phyloP scores from a whole-genome alignment of 2,888 invertebrate genomes.

The Oxyscelio sp. region DNA sequence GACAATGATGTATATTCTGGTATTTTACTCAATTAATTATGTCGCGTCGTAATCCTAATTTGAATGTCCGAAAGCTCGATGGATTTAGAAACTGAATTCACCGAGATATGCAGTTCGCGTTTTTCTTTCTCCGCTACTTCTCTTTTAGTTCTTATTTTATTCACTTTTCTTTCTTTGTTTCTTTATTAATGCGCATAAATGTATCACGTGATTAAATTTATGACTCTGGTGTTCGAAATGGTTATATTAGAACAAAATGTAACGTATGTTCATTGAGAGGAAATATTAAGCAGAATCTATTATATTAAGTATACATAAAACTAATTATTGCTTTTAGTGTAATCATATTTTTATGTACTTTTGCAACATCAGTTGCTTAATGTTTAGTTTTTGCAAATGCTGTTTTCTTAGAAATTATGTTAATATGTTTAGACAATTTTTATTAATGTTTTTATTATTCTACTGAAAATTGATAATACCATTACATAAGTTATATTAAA shows the following conservation, averaged over 20 bases:
- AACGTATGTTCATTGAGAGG: too few relatives aligned
- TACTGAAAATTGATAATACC: too few relatives aligned
- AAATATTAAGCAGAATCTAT: too few relatives aligned
- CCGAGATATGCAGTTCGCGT: slow-evolving; percentile 7
- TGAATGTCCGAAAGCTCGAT: slow-evolving; percentile 77
- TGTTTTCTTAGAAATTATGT: too few relatives aligned
- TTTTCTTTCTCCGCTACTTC: slow-evolving; percentile 5
- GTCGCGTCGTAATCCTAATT: slow-evolving; percentile 84
- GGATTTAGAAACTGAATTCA: slow-evolving; percentile 73
- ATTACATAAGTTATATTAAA: too few relatives aligned
- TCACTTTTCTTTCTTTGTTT: background rate
- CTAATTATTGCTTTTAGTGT: too few relatives aligned
- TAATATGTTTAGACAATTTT: too few relatives aligned
- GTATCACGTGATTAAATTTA: slow-evolving; percentile 20
- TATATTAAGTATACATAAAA: too few relatives aligned
- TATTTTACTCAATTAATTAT: slow-evolving; percentile 87
- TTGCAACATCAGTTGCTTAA: too few relatives aligned
- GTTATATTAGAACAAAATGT: slow-evolving; percentile 9
- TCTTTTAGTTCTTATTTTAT: background rate
- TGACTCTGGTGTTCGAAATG: slow-evolving; percentile 5
- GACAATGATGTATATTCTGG: slow-evolving; percentile 82
- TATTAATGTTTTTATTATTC: too few relatives aligned
- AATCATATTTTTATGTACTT: too few relatives aligned
- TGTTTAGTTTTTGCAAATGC: too few relatives aligned
- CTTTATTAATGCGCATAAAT: slow-evolving; percentile 13